These are phyloP conservation scores for Gymnopithys bicolor DNA, from an alignment of 2,797 vertebrate genomes.

Conservation along the genomic window DNA sequence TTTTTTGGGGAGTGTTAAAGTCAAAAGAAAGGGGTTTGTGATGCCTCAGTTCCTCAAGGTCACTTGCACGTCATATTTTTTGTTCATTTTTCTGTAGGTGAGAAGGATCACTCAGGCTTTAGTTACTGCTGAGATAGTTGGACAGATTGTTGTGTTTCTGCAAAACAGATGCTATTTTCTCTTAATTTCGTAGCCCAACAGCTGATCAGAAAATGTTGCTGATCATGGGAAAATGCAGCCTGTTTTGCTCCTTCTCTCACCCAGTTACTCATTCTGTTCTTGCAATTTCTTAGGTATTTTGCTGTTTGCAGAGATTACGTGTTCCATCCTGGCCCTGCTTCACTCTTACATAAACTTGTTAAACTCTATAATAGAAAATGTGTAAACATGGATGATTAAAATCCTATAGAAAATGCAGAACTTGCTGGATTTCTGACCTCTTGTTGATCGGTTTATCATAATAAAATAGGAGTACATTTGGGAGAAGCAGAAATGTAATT, in stretches of 20 bases:
- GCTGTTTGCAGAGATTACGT: not conserved
- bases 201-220: not conserved
- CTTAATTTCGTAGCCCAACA: not conserved
- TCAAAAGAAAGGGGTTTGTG: not conserved
- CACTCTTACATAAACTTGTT: not conserved
- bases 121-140: not conserved
- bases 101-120: not conserved
- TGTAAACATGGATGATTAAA: not conserved
- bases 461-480: not conserved
- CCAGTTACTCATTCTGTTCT: not conserved
- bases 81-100: not conserved
- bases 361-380: not conserved
- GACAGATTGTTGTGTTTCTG: not conserved
- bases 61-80: not conserved
- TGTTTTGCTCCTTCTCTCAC: not conserved
- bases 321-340: not conserved
- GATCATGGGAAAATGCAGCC: not conserved
- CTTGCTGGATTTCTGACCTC: not conserved
- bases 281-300: not conserved
- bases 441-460: not conserved
- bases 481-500: not conserved
- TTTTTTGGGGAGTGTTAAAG: not conserved
- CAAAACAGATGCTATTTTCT: not conserved
- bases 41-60: not conserved
- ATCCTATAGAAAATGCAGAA: not conserved